Base-by-base conservation (phyloP, 2,113 vertebrate species). In the Camelus bactrianus region DNA sequence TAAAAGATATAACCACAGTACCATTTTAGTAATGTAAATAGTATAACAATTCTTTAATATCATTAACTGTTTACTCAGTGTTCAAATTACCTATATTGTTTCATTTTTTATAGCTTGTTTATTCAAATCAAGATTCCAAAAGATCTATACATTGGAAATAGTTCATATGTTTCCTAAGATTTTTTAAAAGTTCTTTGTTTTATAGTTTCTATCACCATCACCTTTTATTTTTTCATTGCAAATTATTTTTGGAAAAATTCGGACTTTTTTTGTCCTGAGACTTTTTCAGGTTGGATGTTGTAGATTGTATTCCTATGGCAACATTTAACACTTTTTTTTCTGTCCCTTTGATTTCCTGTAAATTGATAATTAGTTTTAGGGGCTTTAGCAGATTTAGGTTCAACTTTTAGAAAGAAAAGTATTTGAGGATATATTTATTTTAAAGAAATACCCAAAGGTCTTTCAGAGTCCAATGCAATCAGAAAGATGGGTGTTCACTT, bases 251-350 rank as follows among this genome's bases (percentile, higher is more conserved):
- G 64, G 14, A 77, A 64, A 6, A 65, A 22, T 93, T 91, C 7
- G 17, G 5, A 16, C 35, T 38, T 76, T 76, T 60, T 73, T 73
- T 24, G 13, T 30, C n/a, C 17, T 93, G 38, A 87, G 22, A 72
- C 13, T 54, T 54, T 92, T 79, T 89, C 38, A 81, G 35, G 6
- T 12, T 83, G 48, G 9, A 76, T 79, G 70, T 90, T 87, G 56
- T 58, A 22, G 4, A 81, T 26, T 60, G 0, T 24, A 64, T 54
- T 42, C 38, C 50, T 28, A 52, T 92, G 72, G 46, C 17, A 81
- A 93, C 15, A 89, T 77, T 60, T 65, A 89, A 89, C 1, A 35
- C 46, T 6, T 50, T 84, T 93, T 14, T 95, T 17, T 95, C 42
- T 64, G 28, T 70, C 14, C 6, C 26, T 50, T 92, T 77, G 3